Base-by-base conservation (phyloP, 2,888 invertebrate genomes). In the Diarsia rubi region DNA sequence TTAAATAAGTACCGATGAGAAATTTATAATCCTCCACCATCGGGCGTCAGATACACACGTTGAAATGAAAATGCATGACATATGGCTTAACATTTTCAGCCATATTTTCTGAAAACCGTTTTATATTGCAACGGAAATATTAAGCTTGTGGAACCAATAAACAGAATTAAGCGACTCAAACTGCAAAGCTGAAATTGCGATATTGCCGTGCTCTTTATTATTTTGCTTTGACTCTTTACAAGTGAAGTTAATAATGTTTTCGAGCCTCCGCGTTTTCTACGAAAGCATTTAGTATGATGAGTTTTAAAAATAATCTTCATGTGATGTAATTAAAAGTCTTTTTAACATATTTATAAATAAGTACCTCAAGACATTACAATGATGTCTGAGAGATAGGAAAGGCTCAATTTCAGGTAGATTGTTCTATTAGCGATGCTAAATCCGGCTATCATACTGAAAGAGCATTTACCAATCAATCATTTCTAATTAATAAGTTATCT, bases 11-110 rank as follows among this genome's bases (percentile, higher is more conserved):
- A 62, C 19, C 19, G 12, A 69, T 72, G 67, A 67, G 71, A 75
- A 72, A 78, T 75, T 12, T 78, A 73, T 66, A 37, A 27, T 19
- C 21, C 24, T 64, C 44, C 24, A 54, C 52, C 14, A 12, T 12
- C 57, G 19, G 24, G 45, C n/a, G 64, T 70, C 57, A 37, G 57
- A 73, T 47, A 65, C 71, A 60, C 31, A 62, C 52, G 75, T 69
- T 69, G 60, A 70, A 82, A 73, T 78, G 69, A 78, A 78, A 78
- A 52, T 60, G 27, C 37, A 65, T 72, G 73, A 73, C 37, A n/a
- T 60, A 74, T 52, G 12, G 5, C 31, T 49, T n/a, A 59, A 59
- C 44, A n/a, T 57, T 16, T 57, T 57, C 3, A 57, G 14, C 24
- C 14, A 6, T n/a, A 12, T n/a, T 64, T 73, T 66, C 69, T 60